phyloP scores from a whole-genome alignment of 2,797 vertebrate genomes.

The Hyperoplus lanceolatus region DNA sequence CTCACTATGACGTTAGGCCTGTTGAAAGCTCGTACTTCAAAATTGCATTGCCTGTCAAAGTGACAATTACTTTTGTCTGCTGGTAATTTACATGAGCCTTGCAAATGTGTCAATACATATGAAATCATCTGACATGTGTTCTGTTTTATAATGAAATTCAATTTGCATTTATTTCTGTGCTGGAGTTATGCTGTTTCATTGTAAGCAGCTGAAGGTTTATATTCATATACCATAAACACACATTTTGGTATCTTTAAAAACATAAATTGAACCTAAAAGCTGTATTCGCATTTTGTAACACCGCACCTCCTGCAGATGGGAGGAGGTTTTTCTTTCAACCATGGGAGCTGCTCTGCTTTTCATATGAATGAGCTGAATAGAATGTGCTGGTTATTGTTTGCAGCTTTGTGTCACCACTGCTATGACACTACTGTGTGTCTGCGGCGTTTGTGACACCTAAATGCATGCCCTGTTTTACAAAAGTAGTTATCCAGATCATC shows the following conservation, averaged over 20 bases:
- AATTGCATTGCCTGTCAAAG: constrained; percentile 18
- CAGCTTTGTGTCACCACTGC: not conserved
- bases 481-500: constrained; percentile 4
- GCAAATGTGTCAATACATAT: constrained; percentile 3
- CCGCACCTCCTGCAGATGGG: not conserved
- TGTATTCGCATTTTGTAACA: not conserved
- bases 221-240: not conserved
- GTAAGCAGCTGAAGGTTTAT: not conserved
- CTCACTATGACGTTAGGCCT: not conserved
- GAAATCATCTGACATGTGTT: not conserved
- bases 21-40: constrained; percentile 2
- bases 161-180: not conserved
- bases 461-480: not conserved
- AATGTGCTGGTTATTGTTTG: not conserved
- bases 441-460: not conserved
- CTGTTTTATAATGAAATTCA: not conserved
- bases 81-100: constrained; percentile 5
- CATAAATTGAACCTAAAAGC: not conserved
- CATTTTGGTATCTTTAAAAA: not conserved
- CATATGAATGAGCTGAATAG: constrained; percentile 23
- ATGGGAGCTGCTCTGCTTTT: not conserved
- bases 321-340: not conserved
- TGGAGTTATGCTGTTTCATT: not conserved
- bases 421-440: not conserved
- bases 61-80: constrained; percentile 1